Conservation (phyloP, 2,797 vertebrate genomes). For the Clarias pachynema region DNA sequence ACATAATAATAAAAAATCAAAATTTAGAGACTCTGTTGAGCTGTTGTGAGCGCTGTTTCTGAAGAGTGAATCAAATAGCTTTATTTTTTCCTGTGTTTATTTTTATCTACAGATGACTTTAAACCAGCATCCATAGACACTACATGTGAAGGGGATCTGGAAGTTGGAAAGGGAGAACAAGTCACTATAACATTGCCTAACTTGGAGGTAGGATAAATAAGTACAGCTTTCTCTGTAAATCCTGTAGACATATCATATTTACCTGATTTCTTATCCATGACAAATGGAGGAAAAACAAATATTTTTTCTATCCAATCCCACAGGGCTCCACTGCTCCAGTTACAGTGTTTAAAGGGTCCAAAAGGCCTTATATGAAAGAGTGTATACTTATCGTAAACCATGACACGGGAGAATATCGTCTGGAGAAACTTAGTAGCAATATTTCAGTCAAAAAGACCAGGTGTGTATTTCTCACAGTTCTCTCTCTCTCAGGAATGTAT, state of each 20-base stretch:
- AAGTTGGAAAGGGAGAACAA: conserved; percentile 97
- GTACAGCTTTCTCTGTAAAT: neutral
- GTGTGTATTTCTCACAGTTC: conserved; percentile 57
- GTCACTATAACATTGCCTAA: conserved; percentile 97
- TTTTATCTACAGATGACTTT: conserved; percentile 87
- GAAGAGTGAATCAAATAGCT: neutral
- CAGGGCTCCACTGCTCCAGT: conserved; percentile 95
- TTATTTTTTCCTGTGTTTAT: neutral
- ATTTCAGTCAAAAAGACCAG: conserved; percentile 98
- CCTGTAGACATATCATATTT: neutral
- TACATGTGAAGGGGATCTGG: conserved; percentile 91
- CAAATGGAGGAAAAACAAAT: neutral
- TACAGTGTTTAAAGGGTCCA: conserved; percentile 97
- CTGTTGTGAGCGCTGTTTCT: neutral
- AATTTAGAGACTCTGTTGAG: neutral
- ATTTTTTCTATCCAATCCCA: conserved; percentile 21
- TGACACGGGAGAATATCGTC: conserved; percentile 95
- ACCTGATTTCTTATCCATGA: no score
- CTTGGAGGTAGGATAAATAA: conserved; percentile 82
- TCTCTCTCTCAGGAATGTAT: neutral
- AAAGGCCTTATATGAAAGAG: conserved; percentile 95
- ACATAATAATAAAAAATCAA: neutral
- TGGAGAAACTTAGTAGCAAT: conserved; percentile 97
- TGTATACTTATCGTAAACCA: conserved; percentile 98
- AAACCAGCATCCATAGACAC: conserved; percentile 98